Base-by-base conservation (phyloP, 2,888 invertebrate species). In the Diarsia mendica region DNA sequence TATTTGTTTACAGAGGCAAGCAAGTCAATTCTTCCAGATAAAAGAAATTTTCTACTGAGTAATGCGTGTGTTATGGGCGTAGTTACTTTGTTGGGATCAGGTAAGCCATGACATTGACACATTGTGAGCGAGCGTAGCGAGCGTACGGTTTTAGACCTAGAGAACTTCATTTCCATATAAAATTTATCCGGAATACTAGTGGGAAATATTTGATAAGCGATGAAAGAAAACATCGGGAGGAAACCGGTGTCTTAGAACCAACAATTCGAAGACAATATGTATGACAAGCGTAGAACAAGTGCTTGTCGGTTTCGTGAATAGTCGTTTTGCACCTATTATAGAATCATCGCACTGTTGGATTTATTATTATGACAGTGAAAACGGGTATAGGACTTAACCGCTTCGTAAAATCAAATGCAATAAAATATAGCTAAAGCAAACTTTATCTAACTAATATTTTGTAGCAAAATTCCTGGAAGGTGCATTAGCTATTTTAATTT, bases 31-130 rank as follows among this genome's bases (percentile, higher is more conserved):
- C 20, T 72, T 9, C 58, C 74, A 8, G 70, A 83, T 44, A 64
- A 66, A 23, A 60, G 67, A 44, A 67, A 77, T 46, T 77, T 84
- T 20, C 67, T 84, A 0, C 51, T 86, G 9, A 87, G 78, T 53
- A 72, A 71, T 58, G 85, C 87, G 3, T 89, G 89, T 73, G 46
- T 83, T 20, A 55, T 84, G 28, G 87, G 84, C 10, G 69, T 89
- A 0, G 61, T 65, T 10, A 88, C 88, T 10, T 53, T 88, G 66
- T 63, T 88, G 15, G 88, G 83, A 70, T 88, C 88, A 67, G 79
- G 86, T 88, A 49, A 74, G 51, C 13, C 8, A 63, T 15, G 11
- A 44, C 13, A n/a, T 44, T 63, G n/a, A n/a, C 8, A 15, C 13
- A 33, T 63, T 63, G 44, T 13, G 44, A n/a, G n/a, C n/a, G 44